phyloP scores from a whole-genome alignment of 2,113 vertebrate species.

The Vulpes ferrilata region DNA sequence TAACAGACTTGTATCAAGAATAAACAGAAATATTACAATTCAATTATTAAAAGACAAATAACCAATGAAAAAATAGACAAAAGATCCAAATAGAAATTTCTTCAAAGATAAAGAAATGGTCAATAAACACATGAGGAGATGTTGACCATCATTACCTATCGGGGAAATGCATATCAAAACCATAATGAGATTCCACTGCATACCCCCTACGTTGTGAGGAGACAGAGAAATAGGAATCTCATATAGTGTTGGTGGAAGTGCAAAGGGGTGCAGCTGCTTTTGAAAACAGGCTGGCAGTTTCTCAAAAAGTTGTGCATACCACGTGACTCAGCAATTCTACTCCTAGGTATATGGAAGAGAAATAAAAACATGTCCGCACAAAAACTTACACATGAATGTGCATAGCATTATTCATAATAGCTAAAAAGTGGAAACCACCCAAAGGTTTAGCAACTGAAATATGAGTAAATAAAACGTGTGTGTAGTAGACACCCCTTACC shows the following conservation, averaged over 20 bases:
- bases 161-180: slow-evolving; percentile 5
- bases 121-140: neutral
- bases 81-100: neutral
- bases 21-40: neutral
- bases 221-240: neutral
- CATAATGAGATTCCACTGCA: neutral
- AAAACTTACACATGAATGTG: neutral
- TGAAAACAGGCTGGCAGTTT: neutral
- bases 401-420: neutral
- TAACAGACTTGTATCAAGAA: neutral
- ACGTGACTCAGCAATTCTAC: neutral
- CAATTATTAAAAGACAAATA: neutral
- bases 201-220: neutral
- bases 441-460: neutral
- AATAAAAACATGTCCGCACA: neutral
- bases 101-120: neutral
- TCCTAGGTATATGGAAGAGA: neutral
- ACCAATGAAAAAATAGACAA: slow-evolving; percentile 1
- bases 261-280: neutral
- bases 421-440: neutral
- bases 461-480: neutral
- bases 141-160: neutral
- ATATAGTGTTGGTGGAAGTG: neutral
- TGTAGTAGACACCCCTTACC: neutral
- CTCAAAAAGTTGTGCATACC: neutral